Evolutionary conservation across 2,797 vertebrate genomes (phyloP), one percentile per base, ranked within the genome.

Genomic region (Mus minutoides): DNA sequence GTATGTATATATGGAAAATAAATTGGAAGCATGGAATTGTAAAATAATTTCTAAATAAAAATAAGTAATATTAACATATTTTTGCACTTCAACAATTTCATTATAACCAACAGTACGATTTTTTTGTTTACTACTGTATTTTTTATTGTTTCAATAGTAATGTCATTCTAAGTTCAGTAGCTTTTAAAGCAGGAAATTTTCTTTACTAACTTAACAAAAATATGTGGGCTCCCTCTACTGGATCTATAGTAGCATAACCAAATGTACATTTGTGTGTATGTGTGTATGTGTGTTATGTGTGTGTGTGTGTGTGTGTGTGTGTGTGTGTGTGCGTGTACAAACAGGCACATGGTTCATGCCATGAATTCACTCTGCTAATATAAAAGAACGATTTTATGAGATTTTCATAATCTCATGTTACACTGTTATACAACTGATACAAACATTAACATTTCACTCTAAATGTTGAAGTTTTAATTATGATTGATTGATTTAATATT

Each of bases 201-300:
- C 56, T 69, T 76, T 80, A 84, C 11, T 52, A 82, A 92, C 22
- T 88, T 94, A 86, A 80, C 93, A 90, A 91, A 97, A 95, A 96
- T 69, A 73, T 93, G 93, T 97, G 98, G 96, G 98, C 98, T 98
- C 98, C 98, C 98, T 98, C 98, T 98, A 75, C 97, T 98, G 98
- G 98, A 10, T 88, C 37, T 49, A 29, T 31, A 82, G 96, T 43
- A 92, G 19, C 58, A 97, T 77, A 85, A 77, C 54, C 93, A 87
- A 52, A 2, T 80, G 3, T 52, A 88, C 49, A 64, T 67, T 93
- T 84, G 40, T 64, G 58, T 84, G 82, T 84, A 5, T 64, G 17
- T 84, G 80, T 62, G 80, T 46, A 9, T 31, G n/a, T 10, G 13
- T 40, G 56, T 40, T 60, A 22, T 10, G 24, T 60, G n/a, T 58